Percentiles rank a stretch among this genome's conserved stretches.
Conservation (phyloP, 2,888 invertebrate species). For the Drosophila pseudotalamancana region DNA sequence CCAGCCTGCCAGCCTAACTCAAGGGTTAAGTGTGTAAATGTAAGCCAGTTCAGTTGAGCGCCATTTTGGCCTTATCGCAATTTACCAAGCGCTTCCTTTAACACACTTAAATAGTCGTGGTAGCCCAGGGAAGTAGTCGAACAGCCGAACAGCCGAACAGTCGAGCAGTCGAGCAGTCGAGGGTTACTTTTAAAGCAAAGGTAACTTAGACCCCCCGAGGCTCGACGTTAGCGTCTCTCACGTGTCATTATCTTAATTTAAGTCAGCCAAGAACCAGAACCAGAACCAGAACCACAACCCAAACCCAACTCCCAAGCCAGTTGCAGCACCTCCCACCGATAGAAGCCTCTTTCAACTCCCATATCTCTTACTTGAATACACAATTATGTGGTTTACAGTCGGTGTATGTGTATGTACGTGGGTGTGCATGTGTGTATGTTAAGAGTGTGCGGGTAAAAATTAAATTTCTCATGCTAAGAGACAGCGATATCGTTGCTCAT, state of each 20-base stretch:
- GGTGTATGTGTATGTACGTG: constrained; percentile 3
- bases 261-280: constrained; percentile 41
- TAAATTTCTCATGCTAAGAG: constrained; percentile 71
- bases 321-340: constrained; percentile 32
- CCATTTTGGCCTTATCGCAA: constrained; percentile 69
- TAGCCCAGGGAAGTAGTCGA: background rate
- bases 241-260: constrained; percentile 78
- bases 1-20: constrained; percentile 15
- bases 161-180: background rate
- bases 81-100: constrained; percentile 65
- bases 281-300: constrained; percentile 1
- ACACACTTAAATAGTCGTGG: constrained; percentile 24
- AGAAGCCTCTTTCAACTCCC: constrained; percentile 67
- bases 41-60: constrained; percentile 47
- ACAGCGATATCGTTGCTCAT: constrained; percentile 64
- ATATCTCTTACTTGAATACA: constrained; percentile 78
- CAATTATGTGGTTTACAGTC: constrained; percentile 61
- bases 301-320: constrained; percentile 6
- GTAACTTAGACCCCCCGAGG: constrained; percentile 29
- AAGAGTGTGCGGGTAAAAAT: constrained; percentile 52
- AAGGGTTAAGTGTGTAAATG: constrained; percentile 63
- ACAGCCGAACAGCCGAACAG: background rate
- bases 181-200: constrained; percentile 35
- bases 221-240: constrained; percentile 46
- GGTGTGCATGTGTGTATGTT: constrained; percentile 11